Evolutionary conservation across 2,888 invertebrate species (phyloP).

Genomic region (Drosophila meridiana): DNA sequence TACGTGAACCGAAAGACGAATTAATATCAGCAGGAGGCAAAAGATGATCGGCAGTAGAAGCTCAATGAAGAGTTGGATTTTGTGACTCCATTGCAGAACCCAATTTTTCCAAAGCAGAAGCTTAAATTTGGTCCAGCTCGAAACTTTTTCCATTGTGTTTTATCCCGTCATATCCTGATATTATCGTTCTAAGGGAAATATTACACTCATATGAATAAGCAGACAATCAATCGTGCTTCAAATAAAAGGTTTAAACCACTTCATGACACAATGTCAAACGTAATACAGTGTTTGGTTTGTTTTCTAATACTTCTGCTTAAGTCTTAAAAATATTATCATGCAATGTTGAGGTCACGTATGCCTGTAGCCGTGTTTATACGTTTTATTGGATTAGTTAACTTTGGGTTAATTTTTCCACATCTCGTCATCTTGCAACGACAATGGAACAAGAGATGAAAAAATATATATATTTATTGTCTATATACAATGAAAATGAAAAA

Average conservation of each 20-base stretch:
- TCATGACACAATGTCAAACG: neutral
- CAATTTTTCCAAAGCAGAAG: slow-evolving; percentile 94
- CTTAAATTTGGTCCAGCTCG: slow-evolving; percentile 87
- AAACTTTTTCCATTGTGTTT: slow-evolving; percentile 67
- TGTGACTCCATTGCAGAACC: slow-evolving; percentile 90
- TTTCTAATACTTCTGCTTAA: neutral
- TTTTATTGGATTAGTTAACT: neutral
- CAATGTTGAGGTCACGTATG: neutral
- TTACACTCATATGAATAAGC: neutral
- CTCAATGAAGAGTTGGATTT: slow-evolving; percentile 89
- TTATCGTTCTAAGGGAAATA: neutral
- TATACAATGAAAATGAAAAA: too few species aligned
- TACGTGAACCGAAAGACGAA: slow-evolving; percentile 87
- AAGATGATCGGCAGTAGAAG: slow-evolving; percentile 86
- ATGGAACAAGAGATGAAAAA: too few species aligned
- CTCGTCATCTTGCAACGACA: too few species aligned
- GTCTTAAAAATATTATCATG: neutral
- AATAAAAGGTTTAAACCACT: neutral
- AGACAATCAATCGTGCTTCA: neutral
- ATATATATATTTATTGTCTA: too few species aligned
- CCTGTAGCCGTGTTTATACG: neutral
- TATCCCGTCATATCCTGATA: slow-evolving; percentile 17
- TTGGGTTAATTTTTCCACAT: too few species aligned
- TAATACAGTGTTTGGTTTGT: neutral
- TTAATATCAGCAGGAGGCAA: slow-evolving; percentile 86